Evolutionary conservation across 2,888 invertebrate species (phyloP), one percentile per base, ranked within the genome.

Genomic region (Nineta flava): DNA sequence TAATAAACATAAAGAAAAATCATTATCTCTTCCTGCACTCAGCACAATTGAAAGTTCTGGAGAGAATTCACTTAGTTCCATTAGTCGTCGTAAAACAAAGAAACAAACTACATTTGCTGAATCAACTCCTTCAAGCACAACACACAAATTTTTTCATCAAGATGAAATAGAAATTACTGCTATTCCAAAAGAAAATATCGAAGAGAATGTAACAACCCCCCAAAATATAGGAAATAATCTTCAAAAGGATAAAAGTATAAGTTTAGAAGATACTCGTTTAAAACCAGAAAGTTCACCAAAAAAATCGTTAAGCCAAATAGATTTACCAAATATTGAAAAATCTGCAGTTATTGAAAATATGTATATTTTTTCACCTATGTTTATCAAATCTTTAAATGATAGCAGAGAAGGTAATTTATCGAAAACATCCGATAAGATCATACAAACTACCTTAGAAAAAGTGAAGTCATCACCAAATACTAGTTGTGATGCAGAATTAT

Each of bases 1-100:
- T 61, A 69, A 69, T 45, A 57, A 55, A 49, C 60, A 63, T 7
- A 65, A 65, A 55, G 59, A 64, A 35, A 61, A 61, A 13, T 60
- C 57, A 40, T 56, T 60, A 17, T 49, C 49, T 4, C 21, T 49
- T 21, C 49, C 49, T 9, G 19, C 12, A 5, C 44, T 49, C 13
- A 44, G 21, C 5, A 53, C 52, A 16, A 17, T 54, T 6, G 54
- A 55, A 12, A 50, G 53, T 32, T 48, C 51, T 16, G 47, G 7
- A 15, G 10, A 17, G 2, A 38, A 38, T 15, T 15, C n/a, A 42
- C 15, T 17, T 42, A 15, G 15, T 15, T 15, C 42, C 10, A 26
- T 2, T 26, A 26, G 26, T 16, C 50, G 32, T 16, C 50, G 32
- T 53, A 46, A 19, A 51, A 51, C 26, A 2, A 19, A 42, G 17